phyloP scores from a whole-genome alignment of 2,888 invertebrate species.

The Caenorhabditis plicata region DNA sequence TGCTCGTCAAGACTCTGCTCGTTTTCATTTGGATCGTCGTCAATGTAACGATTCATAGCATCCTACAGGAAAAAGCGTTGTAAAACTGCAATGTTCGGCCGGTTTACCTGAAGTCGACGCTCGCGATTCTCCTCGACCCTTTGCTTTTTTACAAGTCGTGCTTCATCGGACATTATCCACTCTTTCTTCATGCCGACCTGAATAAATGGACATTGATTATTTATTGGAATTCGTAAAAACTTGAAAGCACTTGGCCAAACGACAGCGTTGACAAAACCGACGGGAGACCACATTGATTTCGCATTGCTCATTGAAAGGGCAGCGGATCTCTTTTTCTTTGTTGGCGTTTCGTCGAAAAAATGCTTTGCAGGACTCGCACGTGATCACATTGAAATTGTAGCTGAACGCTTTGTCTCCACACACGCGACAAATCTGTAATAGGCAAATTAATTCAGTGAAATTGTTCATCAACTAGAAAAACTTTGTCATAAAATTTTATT shows the following conservation, averaged over 20 bases:
- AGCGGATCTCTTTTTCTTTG: conserved; percentile 61
- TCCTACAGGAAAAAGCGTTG: conserved; percentile 3
- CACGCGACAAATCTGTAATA: conserved; percentile 76
- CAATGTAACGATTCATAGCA: conserved; percentile 8
- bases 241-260: conserved; percentile 87
- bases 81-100: not conserved
- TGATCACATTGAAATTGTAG: conserved; percentile 65
- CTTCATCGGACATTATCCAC: conserved; percentile 64
- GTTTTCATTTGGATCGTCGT: conserved; percentile 18
- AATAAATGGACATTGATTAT: too few species aligned
- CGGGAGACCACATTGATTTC: conserved; percentile 72
- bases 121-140: conserved; percentile 62
- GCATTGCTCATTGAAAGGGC: conserved; percentile 60
- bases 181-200: conserved; percentile 63
- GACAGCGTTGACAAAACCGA: conserved; percentile 92
- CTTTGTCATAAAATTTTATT: too few species aligned
- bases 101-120: conserved; percentile 15
- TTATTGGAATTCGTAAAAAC: too few species aligned
- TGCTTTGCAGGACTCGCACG: conserved; percentile 94
- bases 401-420: conserved; percentile 77
- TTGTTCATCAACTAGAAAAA: not conserved
- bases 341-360: conserved; percentile 92
- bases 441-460: too few species aligned
- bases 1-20: conserved; percentile 17
- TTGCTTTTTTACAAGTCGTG: conserved; percentile 61